Evolutionary conservation across 2,888 invertebrate genomes (phyloP), one percentile per base, ranked within the genome.

Genomic region (Cephonodes hylas): DNA sequence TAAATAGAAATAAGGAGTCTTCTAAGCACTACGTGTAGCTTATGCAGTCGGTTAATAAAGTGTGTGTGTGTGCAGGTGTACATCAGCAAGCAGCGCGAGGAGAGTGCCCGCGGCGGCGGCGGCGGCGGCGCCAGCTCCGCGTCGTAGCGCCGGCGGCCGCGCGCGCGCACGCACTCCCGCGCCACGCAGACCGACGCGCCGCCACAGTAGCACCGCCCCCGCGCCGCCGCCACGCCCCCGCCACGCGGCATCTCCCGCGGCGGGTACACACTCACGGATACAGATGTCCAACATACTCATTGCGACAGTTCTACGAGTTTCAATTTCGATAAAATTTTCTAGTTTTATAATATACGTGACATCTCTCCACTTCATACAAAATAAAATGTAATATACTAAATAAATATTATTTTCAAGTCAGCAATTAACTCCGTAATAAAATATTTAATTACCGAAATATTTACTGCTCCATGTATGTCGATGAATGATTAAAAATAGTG

Each of bases 31-130:
- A n/a, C n/a, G n/a, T n/a, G n/a, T n/a, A n/a, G n/a, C n/a, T n/a
- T n/a, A n/a, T n/a, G n/a, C n/a, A n/a, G n/a, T n/a, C n/a, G n/a
- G 13, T 34, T 3, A 34, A 3, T 38, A 38, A 38, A 1, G 0
- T 42, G 13, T 46, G n/a, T 53, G 5, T 45, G n/a, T n/a, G 13
- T 2, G 0, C 72, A 93, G 93, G 93, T 93, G 48, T 93, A 93
- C 79, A 88, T 93, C 57, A 85, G 84, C 80, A 93, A 93, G 71
- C 89, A 91, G 63, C 88, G 91, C 68, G 89, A 88, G 62, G 92
- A 92, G 18, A 64, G 72, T 0, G 60, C 74, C 20, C 72, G 75
- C 44, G 23, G 62, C 61, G 61, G 69, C 27, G 69, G 70, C 44
- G 70, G 70, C 59, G 66, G 69, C 15, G 61, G 73, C 60, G 62